Base-by-base conservation (phyloP, 2,797 vertebrate genomes). In the Trachops cirrhosus region DNA sequence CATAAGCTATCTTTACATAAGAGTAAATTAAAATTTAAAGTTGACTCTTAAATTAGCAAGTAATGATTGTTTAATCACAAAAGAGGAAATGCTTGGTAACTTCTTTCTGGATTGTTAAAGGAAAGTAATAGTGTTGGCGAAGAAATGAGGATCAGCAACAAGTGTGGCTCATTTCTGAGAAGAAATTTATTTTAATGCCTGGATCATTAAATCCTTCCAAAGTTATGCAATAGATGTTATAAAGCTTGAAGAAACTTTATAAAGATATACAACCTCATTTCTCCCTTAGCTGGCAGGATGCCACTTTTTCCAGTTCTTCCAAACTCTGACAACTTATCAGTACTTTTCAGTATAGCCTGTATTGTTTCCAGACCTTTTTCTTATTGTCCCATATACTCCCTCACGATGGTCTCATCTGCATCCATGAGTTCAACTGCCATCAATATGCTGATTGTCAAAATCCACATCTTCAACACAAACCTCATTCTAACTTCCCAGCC, bases 11-110 rank as follows among this genome's bases (percentile, higher is more conserved):
- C 44, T 71, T 96, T 85, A 83, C 32, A 74, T 84, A 94, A 93
- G 24, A 92, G 54, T 74, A 97, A 95, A 96, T 97, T 95, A 94
- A 97, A 97, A 93, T 92, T 93, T 96, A 86, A 97, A 96, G 48
- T 68, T 87, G 22, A 46, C 92, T 86, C 90, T 94, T 86, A 93
- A 96, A 96, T 94, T 95, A 97, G 82, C 90, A 96, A 94, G 68
- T 71, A 96, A 92, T 95, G 71, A 93, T 93, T 97, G 41, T 90
- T 96, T 96, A 97, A 94, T 96, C 80, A 91, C 67, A 89, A 83
- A 93, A 96, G 10, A 67, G 78, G 64, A 96, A 95, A 91, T 75
- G 85, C 67, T 96, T 86, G 44, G 77, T 70, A 94, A 90, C 44
- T 86, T 88, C 48, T 91, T 93, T 92, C 92, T 77, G 24, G 12